Percentiles rank a stretch among this genome's conserved stretches.
phyloP scores from a whole-genome alignment of 2,797 vertebrate genomes.

The Sebastes trivittatus region DNA sequence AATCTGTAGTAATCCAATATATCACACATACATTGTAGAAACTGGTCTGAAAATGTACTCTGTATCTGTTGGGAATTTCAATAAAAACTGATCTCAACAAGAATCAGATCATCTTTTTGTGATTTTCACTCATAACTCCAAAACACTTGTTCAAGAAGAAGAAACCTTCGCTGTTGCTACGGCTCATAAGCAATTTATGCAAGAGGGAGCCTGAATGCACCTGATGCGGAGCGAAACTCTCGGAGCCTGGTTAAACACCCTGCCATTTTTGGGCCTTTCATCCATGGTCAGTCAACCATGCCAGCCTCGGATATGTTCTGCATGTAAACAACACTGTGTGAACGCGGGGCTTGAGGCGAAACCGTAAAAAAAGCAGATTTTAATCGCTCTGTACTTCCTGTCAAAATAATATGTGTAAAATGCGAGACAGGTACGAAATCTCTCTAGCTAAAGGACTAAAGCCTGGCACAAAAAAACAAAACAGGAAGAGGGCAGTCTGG shows the following conservation, averaged over 20 bases:
- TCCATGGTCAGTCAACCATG: slow-evolving; percentile 43
- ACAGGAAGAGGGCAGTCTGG: background rate
- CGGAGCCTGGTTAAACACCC: slow-evolving; percentile 8
- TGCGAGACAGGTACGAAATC: slow-evolving; percentile 24
- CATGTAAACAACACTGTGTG: slow-evolving; percentile 55
- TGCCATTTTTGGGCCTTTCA: slow-evolving; percentile 44
- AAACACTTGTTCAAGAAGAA: background rate
- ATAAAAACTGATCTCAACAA: background rate
- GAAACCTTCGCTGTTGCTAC: background rate
- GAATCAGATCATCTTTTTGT: background rate
- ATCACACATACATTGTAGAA: background rate
- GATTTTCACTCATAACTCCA: background rate
- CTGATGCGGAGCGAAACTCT: slow-evolving; percentile 25
- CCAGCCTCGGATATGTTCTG: slow-evolving; percentile 38
- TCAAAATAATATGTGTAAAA: slow-evolving; percentile 43
- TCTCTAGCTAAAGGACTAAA: slow-evolving; percentile 12
- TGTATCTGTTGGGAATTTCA: background rate
- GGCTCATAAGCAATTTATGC: slow-evolving; percentile 17
- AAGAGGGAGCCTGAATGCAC: slow-evolving; percentile 24
- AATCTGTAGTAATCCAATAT: background rate
- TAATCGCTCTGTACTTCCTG: slow-evolving; percentile 33
- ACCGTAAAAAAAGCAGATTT: slow-evolving; percentile 34
- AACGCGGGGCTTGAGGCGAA: slow-evolving; percentile 17
- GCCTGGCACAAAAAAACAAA: background rate
- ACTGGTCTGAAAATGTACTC: background rate